Evolutionary conservation across 2,888 invertebrate genomes (phyloP).

Genomic region (Sinopyrophorus schimmeli): DNA sequence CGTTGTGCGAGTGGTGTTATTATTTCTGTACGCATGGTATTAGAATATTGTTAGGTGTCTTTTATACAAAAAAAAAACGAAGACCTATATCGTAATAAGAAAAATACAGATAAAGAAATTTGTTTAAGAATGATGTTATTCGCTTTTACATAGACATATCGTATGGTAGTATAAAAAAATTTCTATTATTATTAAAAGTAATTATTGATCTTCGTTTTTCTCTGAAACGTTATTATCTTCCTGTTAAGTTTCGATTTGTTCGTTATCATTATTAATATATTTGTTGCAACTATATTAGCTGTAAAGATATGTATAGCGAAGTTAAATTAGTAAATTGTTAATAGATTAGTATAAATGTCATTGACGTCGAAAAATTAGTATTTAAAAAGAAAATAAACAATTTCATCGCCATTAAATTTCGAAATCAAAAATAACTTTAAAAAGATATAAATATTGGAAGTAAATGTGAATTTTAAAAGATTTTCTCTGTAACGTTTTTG

Average conservation of each 20-base stretch:
- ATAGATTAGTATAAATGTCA: slow-evolving; percentile 8
- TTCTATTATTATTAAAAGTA: slow-evolving; percentile 9
- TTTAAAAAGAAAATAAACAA: background rate
- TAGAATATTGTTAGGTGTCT: slow-evolving; percentile 27
- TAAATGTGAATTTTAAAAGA: slow-evolving; percentile 22
- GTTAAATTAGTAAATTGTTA: slow-evolving; percentile 11
- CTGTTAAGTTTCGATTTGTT: too few species aligned
- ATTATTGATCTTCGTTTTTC: slow-evolving; percentile 15
- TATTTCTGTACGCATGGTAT: slow-evolving; percentile 13
- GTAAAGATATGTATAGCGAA: slow-evolving; percentile 5
- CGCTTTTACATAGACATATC: slow-evolving; percentile 29
- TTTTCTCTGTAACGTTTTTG: slow-evolving; percentile 19
- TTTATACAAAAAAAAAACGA: slow-evolving; percentile 31
- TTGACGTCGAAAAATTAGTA: slow-evolving; percentile 1
- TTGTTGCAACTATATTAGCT: slow-evolving; percentile 5
- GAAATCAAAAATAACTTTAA: slow-evolving; percentile 12
- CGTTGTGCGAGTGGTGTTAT: background rate
- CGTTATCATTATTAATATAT: too few species aligned
- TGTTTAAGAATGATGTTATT: slow-evolving; percentile 16
- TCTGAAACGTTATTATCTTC: slow-evolving; percentile 4
- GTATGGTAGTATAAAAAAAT: slow-evolving; percentile 13
- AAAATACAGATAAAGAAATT: slow-evolving; percentile 13
- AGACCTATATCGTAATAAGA: slow-evolving; percentile 18
- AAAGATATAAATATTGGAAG: slow-evolving; percentile 15
- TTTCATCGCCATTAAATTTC: slow-evolving; percentile 6